A percentile compares a stretch with the other conserved stretches of the same genome.
Conservation (phyloP, 2,888 invertebrate species). For the Stenodema calcarata region DNA sequence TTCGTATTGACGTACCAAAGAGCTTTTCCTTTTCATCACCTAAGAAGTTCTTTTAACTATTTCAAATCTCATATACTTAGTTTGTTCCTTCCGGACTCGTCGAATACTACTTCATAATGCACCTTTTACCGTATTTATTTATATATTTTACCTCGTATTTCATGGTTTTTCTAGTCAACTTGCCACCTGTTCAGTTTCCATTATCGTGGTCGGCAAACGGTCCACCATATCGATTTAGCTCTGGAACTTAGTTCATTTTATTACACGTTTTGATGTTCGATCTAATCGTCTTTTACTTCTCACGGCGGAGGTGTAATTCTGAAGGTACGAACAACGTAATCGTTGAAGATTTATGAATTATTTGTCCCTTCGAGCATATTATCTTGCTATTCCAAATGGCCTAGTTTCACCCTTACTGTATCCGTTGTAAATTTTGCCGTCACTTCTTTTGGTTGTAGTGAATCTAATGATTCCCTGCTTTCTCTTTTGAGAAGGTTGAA, state of each 20-base stretch:
- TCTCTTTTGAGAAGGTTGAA: too few species aligned
- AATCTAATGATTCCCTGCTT: too few species aligned
- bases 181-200: constrained; percentile 9
- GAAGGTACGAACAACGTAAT: too few species aligned
- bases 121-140: background rate
- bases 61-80: background rate
- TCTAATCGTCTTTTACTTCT: too few species aligned
- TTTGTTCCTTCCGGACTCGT: too few species aligned
- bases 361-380: too few species aligned
- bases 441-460: too few species aligned
- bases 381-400: too few species aligned
- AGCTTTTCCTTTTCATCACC: background rate
- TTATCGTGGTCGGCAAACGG: background rate
- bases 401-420: too few species aligned
- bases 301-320: too few species aligned
- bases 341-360: too few species aligned
- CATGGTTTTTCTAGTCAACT: background rate
- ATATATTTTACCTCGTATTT: background rate
- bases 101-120: background rate
- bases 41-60: background rate
- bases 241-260: background rate
- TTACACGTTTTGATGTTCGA: background rate
- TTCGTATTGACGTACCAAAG: constrained; percentile 19
- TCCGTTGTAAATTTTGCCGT: too few species aligned
- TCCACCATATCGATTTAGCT: background rate